A percentile compares a stretch with the other conserved stretches of the same genome.
Conservation (phyloP, 2,113 vertebrate genomes). For the Aplodontia rufa region DNA sequence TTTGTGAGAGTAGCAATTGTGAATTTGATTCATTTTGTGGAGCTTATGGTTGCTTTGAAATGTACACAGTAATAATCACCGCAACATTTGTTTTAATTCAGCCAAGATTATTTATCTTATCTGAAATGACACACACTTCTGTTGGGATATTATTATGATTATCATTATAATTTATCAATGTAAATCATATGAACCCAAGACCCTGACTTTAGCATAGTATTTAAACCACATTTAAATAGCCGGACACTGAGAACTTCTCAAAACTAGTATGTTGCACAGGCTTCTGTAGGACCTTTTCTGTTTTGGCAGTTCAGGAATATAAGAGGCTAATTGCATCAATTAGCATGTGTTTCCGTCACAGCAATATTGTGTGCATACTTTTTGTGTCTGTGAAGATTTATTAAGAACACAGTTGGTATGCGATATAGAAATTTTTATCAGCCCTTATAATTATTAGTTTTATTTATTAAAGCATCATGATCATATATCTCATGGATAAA, state of each 20-base stretch:
- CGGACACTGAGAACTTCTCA: not conserved
- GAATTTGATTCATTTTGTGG: constrained; percentile 72
- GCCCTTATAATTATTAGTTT: constrained; percentile 32
- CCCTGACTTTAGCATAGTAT: constrained; percentile 34
- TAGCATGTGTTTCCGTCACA: not conserved
- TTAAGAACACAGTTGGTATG: not conserved
- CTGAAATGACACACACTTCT: constrained; percentile 63
- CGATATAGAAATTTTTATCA: not conserved
- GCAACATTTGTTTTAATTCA: constrained; percentile 76
- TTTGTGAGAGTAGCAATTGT: constrained; percentile 52
- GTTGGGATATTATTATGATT: constrained; percentile 65
- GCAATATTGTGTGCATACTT: not conserved
- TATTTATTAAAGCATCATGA: constrained; percentile 2
- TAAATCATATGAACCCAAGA: constrained; percentile 51
- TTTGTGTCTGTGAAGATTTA: not conserved
- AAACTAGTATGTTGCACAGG: not conserved
- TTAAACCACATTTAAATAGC: constrained; percentile 55
- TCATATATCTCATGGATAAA: not conserved
- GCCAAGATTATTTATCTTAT: constrained; percentile 70
- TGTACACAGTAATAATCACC: constrained; percentile 73
- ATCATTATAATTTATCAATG: constrained; percentile 58
- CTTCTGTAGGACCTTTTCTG: constrained; percentile 5
- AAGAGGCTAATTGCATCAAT: not conserved
- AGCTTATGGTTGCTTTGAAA: constrained; percentile 73
- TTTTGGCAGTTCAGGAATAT: not conserved